Evolutionary conservation across 1,140 invertebrate genomes (phyloP), one percentile per base, ranked within the genome.

Genomic region (Acyrthosiphon pisum): DNA sequence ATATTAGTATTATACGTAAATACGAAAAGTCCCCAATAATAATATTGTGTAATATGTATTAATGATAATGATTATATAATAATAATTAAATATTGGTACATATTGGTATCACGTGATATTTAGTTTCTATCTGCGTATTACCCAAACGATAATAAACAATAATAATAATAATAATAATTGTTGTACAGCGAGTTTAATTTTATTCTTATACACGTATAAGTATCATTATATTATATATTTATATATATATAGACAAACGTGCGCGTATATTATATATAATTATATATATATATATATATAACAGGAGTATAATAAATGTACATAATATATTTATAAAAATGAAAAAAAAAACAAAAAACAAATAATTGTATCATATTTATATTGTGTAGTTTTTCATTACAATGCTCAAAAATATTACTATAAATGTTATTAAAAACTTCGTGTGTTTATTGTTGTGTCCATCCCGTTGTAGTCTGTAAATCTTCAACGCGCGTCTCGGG

Each of bases 331-430:
- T 90, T 60, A 90, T 76, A 23, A 41, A 37, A 90, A 91, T 0
- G 41, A 91, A 68, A 91, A 76, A 48, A 68, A 44, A 48, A 91
- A 44, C 26, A 68, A 68, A 46, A 91, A 81, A 76, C 76, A 26
- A 92, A 48, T 37, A 92, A 35, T 91, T 81, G 76, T 92, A 92
- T 37, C 37, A 81, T 92, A 44, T 37, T 76, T 46, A 46, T 81
- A 35, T 56, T 91, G 90, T 91, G 90, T 91, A 91, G 90, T 91
- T 91, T 91, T 91, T 90, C 88, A 90, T 60, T 92, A 35, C 90
- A 92, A 81, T 92, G 90, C 90, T 92, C 90, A 92, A 92, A 76
- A 92, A 92, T 92, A 92, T 92, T 92, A 92, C 90, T 92, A 87
- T 87, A 81, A 81, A 92, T 50, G 90, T 92, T 92, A 92, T 92